phyloP scores from a whole-genome alignment of 2,113 vertebrate species.

The Hydropotes inermis region DNA sequence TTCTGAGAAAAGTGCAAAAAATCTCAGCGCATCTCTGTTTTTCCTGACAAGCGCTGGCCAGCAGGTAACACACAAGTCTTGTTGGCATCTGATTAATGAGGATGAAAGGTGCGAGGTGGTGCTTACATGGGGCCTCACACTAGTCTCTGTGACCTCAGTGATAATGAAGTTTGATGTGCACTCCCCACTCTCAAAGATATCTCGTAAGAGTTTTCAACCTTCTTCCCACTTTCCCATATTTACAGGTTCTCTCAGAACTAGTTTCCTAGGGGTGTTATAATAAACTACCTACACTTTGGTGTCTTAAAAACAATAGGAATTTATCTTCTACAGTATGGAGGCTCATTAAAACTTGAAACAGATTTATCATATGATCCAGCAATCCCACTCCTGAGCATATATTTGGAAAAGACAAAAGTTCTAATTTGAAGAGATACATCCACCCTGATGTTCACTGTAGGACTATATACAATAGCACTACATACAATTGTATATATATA shows the following conservation, averaged over 20 bases:
- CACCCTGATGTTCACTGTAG: not conserved
- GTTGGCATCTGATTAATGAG: not conserved
- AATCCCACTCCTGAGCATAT: not conserved
- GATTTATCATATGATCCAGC: not conserved
- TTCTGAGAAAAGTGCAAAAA: not conserved
- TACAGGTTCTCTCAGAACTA: not conserved
- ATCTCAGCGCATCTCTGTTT: not conserved
- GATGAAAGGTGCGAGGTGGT: not conserved
- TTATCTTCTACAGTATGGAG: not conserved
- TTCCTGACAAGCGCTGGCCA: not conserved
- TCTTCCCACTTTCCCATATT: not conserved
- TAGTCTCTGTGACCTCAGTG: not conserved
- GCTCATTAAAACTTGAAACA: not conserved
- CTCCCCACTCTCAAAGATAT: not conserved
- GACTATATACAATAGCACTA: not conserved
- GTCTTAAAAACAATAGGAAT: not conserved
- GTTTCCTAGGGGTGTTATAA: not conserved
- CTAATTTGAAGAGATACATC: not conserved
- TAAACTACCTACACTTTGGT: not conserved
- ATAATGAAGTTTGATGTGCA: not conserved
- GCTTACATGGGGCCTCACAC: accelerated
- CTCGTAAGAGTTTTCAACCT: not conserved
- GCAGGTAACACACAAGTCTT: not conserved
- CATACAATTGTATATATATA: not conserved
- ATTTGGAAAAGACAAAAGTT: not conserved